Evolutionary conservation across 2,888 invertebrate species (phyloP).

Genomic region (Panzeria rudis): DNA sequence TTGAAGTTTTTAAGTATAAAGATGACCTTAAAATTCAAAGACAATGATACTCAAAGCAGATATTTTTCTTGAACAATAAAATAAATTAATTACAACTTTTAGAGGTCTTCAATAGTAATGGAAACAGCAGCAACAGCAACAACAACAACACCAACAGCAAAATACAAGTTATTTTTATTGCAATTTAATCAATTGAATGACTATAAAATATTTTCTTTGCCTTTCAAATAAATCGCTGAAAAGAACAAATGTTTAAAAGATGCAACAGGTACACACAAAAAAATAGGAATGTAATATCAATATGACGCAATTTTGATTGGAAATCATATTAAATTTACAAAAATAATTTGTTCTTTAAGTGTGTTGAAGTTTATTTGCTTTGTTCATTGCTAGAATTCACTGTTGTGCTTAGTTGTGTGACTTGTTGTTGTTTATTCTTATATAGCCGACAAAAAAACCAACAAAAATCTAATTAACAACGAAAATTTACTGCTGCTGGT

Average conservation of each 20-base stretch:
- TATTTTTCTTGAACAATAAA: constrained; percentile 33
- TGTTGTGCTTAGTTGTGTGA: too few relatives aligned
- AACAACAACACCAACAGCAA: neutral
- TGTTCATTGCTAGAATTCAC: too few relatives aligned
- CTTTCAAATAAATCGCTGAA: neutral
- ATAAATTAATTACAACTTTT: constrained; percentile 51
- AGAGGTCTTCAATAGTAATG: constrained; percentile 27
- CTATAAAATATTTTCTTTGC: constrained; percentile 28
- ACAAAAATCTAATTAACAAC: too few relatives aligned
- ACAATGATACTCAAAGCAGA: constrained; percentile 11
- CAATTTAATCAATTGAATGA: constrained; percentile 46
- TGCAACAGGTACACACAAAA: too few relatives aligned
- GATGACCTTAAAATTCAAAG: constrained; percentile 34
- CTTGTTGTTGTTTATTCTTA: too few relatives aligned
- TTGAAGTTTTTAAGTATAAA: constrained; percentile 29
- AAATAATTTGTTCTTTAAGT: too few relatives aligned
- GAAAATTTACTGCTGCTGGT: too few relatives aligned
- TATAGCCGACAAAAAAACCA: too few relatives aligned
- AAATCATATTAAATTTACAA: too few relatives aligned
- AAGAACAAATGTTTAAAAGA: neutral
- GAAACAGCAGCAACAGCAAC: neutral
- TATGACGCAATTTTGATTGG: too few relatives aligned
- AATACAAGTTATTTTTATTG: constrained; percentile 51
- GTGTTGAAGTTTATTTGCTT: too few relatives aligned
- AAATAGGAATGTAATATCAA: too few relatives aligned